Percentiles rank a stretch among this genome's conserved stretches.
These are phyloP conservation scores for Elephas maximus DNA, from an alignment of 2,113 vertebrate species.

Conservation along the genomic window DNA sequence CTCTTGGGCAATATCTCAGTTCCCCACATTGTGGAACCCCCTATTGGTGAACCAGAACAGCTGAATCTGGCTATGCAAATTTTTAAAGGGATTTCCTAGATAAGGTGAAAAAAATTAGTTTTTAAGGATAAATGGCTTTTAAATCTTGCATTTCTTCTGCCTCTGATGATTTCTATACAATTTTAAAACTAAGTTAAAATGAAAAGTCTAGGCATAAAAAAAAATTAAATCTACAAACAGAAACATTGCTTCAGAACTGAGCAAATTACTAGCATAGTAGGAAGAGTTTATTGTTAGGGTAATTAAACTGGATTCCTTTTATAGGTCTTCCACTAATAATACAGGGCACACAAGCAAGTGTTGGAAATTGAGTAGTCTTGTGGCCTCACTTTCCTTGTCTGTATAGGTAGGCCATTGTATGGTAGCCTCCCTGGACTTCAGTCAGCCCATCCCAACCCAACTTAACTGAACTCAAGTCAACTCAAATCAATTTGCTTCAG, in stretches of 20 bases:
- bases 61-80: not conserved
- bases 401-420: not conserved
- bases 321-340: not conserved
- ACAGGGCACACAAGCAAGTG: not conserved
- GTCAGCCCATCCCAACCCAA: not conserved
- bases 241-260: slow-evolving; percentile 34
- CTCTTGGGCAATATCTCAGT: not conserved
- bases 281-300: not conserved
- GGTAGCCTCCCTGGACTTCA: not conserved
- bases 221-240: slow-evolving; percentile 48
- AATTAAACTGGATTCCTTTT: not conserved
- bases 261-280: not conserved
- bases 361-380: not conserved
- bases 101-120: not conserved
- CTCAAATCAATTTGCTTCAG: not conserved
- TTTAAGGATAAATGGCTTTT: not conserved
- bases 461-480: not conserved
- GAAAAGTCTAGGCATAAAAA: slow-evolving; percentile 41
- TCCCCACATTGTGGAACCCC: not conserved
- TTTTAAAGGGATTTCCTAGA: not conserved
- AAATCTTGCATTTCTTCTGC: not conserved
- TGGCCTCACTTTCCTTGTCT: not conserved
- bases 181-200: slow-evolving; percentile 59
- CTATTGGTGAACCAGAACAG: not conserved
- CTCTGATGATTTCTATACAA: slow-evolving; percentile 42